Percentiles rank a stretch among this genome's conserved stretches.
phyloP scores from a whole-genome alignment of 2,113 vertebrate genomes.

The human (Homo sapiens) region DNA sequence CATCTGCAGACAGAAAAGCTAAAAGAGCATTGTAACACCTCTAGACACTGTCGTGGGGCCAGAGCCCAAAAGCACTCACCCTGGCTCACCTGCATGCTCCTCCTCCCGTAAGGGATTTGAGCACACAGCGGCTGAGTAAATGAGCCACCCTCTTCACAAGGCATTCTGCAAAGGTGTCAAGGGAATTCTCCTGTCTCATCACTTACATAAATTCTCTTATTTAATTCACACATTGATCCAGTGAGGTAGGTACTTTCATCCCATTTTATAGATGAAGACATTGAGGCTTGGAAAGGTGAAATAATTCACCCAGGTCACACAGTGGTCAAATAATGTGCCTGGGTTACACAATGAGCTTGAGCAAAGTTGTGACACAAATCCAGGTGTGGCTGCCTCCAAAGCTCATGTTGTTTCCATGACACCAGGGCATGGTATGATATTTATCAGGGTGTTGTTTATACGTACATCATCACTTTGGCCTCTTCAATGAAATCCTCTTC shows the following conservation, averaged over 20 bases:
- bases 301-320: neutral
- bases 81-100: too few relatives aligned
- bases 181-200: neutral
- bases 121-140: too few relatives aligned
- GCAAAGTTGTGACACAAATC: neutral
- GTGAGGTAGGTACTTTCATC: neutral
- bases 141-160: too few relatives aligned
- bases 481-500: slow-evolving; percentile 90
- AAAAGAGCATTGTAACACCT: too few relatives aligned
- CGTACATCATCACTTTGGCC: slow-evolving; percentile 90
- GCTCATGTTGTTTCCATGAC: neutral
- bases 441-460: neutral
- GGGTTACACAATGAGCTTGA: neutral
- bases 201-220: neutral
- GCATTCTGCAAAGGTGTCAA: too few relatives aligned
- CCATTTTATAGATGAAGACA: neutral
- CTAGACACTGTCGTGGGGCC: too few relatives aligned
- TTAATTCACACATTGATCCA: neutral
- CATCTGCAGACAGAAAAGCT: too few relatives aligned
- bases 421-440: accelerated
- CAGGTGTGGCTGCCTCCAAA: neutral
- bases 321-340: neutral
- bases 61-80: too few relatives aligned
- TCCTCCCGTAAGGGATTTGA: too few relatives aligned
- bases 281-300: neutral